These are phyloP conservation scores for Drosophila ochracea DNA, from an alignment of 2,888 invertebrate genomes.

Conservation along the genomic window DNA sequence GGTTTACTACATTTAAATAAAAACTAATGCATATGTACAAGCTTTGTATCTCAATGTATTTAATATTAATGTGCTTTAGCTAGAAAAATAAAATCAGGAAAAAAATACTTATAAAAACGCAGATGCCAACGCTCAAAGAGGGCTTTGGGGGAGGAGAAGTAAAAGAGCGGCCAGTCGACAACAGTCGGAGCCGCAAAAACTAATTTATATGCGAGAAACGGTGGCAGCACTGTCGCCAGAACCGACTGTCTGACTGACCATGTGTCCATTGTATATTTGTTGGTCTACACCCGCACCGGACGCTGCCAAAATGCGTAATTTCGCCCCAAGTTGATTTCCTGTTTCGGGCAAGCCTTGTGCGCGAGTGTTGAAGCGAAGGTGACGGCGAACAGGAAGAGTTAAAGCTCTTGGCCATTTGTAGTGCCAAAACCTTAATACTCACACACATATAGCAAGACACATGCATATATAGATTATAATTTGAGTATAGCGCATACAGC, in stretches of 20 bases:
- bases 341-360: conserved; percentile 56
- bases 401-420: conserved; percentile 38
- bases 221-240: conserved; percentile 62
- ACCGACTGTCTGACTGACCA: conserved; percentile 50
- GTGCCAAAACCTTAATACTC: background rate
- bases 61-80: conserved; percentile 70
- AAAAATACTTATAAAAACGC: conserved; percentile 37
- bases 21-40: conserved; percentile 53
- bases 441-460: background rate
- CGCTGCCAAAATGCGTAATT: conserved; percentile 75
- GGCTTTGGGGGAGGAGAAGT: background rate
- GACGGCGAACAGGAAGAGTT: conserved; percentile 60
- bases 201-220: conserved; percentile 76
- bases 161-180: conserved; percentile 26
- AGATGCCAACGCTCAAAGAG: conserved; percentile 25
- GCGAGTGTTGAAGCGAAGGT: conserved; percentile 80
- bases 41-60: conserved; percentile 56
- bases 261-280: conserved; percentile 58
- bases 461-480: conserved; percentile 18
- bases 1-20: conserved; percentile 42
- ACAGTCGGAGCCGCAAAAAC: conserved; percentile 60
- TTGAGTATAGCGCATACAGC: conserved; percentile 15
- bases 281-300: conserved; percentile 49
- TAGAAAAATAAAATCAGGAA: conserved; percentile 16
- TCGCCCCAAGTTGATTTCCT: conserved; percentile 49